These are phyloP conservation scores for Labeo calbasu DNA, from an alignment of 2,797 vertebrate genomes.

Conservation along the genomic window DNA sequence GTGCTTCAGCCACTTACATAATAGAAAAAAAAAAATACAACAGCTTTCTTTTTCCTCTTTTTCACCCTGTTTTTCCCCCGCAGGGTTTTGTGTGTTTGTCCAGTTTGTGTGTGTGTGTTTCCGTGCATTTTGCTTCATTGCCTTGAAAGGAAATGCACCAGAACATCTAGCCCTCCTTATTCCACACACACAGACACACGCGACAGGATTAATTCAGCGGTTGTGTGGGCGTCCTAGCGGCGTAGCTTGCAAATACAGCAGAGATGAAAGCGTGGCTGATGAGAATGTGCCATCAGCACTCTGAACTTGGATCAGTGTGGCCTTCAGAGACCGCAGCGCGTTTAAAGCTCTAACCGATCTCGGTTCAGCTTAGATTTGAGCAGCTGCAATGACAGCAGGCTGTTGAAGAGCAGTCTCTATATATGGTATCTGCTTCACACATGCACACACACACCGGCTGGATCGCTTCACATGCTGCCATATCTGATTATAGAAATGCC, in stretches of 20 bases:
- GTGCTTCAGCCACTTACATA: slow-evolving; percentile 52
- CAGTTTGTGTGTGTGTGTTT: slow-evolving; percentile 24
- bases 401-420: slow-evolving; percentile 12
- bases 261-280: slow-evolving; percentile 23
- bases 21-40: slow-evolving; percentile 52
- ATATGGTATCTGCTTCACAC: slow-evolving; percentile 24
- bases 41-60: slow-evolving; percentile 29
- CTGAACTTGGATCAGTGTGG: slow-evolving; percentile 6
- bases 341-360: neutral
- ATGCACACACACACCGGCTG: slow-evolving; percentile 6
- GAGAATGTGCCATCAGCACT: slow-evolving; percentile 34
- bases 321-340: neutral
- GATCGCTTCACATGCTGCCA: slow-evolving; percentile 15
- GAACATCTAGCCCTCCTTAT: slow-evolving; percentile 37
- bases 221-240: slow-evolving; percentile 35
- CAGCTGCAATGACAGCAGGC: neutral
- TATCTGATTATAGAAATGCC: slow-evolving; percentile 35
- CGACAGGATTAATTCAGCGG: slow-evolving; percentile 37
- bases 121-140: slow-evolving; percentile 32
- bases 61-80: slow-evolving; percentile 31
- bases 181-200: slow-evolving; percentile 18
- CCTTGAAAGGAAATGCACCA: slow-evolving; percentile 42
- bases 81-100: slow-evolving; percentile 1
- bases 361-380: neutral
- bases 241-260: slow-evolving; percentile 9